Conservation (phyloP, 2,797 vertebrate species). For the Semaprochilodus insignis region DNA sequence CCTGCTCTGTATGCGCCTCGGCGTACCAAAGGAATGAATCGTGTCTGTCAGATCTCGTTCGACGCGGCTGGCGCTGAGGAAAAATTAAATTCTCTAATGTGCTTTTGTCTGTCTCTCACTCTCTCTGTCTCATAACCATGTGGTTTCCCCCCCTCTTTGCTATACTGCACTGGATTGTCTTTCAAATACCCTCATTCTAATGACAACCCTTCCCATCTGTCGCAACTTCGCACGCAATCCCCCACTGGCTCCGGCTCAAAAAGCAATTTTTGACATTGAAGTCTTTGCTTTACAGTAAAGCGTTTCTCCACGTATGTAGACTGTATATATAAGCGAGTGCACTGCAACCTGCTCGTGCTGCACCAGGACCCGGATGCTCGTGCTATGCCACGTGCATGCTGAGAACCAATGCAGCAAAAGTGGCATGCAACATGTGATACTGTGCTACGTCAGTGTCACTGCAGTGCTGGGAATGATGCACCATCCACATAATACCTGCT, state of each 20-base stretch:
- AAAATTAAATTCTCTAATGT: conserved; percentile 50
- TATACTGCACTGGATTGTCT: conserved; percentile 54
- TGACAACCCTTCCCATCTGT: conserved; percentile 57
- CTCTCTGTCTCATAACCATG: conserved; percentile 32
- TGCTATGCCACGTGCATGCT: neutral
- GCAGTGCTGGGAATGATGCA: no score
- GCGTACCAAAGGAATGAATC: conserved; percentile 47
- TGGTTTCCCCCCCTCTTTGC: conserved; percentile 3
- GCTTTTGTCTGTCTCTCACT: conserved; percentile 31
- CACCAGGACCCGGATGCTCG: neutral
- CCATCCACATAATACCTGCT: no score
- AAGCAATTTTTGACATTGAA: conserved; percentile 47
- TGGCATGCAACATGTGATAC: neutral
- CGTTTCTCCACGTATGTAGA: conserved; percentile 6
- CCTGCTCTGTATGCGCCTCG: conserved; percentile 28
- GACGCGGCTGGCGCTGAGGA: conserved; percentile 44
- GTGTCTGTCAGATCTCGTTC: conserved; percentile 47
- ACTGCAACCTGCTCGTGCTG: neutral
- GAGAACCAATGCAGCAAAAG: neutral
- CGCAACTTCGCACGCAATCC: conserved; percentile 39
- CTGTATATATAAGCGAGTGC: neutral
- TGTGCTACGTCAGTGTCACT: no score
- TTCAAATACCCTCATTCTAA: conserved; percentile 58
- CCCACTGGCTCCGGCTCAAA: conserved; percentile 30
- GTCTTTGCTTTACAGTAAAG: conserved; percentile 41